These are phyloP conservation scores for Perognathus longimembris DNA, from an alignment of 2,113 vertebrate species.

Conservation along the genomic window DNA sequence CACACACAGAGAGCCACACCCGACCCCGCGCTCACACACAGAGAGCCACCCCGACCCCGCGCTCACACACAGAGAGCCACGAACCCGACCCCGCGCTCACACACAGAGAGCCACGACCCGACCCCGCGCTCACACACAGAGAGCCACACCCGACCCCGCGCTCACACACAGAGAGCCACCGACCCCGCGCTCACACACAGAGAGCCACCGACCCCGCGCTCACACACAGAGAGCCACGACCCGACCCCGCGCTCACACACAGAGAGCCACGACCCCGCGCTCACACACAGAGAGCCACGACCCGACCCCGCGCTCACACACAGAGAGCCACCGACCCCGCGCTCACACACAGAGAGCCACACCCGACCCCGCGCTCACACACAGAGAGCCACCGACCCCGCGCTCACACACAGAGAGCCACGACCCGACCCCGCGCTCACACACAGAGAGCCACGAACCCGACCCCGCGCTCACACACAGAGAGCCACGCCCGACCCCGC, in stretches of 20 bases:
- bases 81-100: constrained; percentile 55
- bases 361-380: too few relatives aligned
- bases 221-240: constrained; percentile 86
- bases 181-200: constrained; percentile 83
- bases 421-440: constrained; percentile 55
- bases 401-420: constrained; percentile 83
- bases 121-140: constrained; percentile 83
- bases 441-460: constrained; percentile 84
- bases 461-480: constrained; percentile 83
- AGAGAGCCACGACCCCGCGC: neutral
- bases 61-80: constrained; percentile 84
- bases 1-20: constrained; percentile 85
- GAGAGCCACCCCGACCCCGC: rapidly evolving
- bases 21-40: constrained; percentile 83
- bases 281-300: constrained; percentile 86
- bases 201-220: neutral
- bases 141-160: too few relatives aligned
- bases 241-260: too few relatives aligned
- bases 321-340: rapidly evolving
- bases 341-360: constrained; percentile 86
- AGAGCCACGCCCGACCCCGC: too few relatives aligned
- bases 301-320: too few relatives aligned
- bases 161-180: too few relatives aligned
- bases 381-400: too few relatives aligned
- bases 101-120: constrained; percentile 83